A percentile compares a stretch with the other conserved stretches of the same genome.
Conservation (phyloP, 1,140 invertebrate species). For the Forficula auricularia region DNA sequence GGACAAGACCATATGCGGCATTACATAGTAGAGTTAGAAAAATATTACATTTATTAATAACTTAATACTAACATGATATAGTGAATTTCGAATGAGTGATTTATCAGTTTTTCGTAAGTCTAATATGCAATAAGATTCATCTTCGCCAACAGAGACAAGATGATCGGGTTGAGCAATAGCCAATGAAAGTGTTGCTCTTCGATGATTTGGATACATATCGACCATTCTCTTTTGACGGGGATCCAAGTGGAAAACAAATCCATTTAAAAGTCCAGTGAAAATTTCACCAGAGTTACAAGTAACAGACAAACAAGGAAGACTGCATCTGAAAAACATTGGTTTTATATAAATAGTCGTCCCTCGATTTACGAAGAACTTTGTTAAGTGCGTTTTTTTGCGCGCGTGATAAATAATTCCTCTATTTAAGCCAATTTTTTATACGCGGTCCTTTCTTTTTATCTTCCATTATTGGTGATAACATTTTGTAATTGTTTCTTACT, state of each 20-base stretch:
- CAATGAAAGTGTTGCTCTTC: slow-evolving; percentile 21
- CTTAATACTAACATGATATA: background rate
- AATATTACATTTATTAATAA: slow-evolving; percentile 19
- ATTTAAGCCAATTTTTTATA: no score
- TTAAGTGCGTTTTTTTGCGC: no score
- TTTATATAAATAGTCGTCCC: no score
- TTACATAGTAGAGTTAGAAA: no score
- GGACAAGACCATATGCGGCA: no score
- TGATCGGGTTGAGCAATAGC: slow-evolving; percentile 21
- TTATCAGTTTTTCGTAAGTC: slow-evolving; percentile 16
- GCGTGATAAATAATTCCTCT: no score
- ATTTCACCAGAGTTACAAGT: slow-evolving; percentile 7
- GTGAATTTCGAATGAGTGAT: background rate
- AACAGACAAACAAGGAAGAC: slow-evolving; percentile 2
- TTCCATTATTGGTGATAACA: no score
- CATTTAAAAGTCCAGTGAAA: slow-evolving; percentile 22
- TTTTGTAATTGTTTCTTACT: no score
- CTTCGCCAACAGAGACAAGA: slow-evolving; percentile 25
- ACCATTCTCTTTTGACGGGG: slow-evolving; percentile 16
- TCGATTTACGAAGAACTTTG: no score
- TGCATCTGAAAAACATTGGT: background rate
- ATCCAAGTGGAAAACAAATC: slow-evolving; percentile 22
- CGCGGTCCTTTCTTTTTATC: no score
- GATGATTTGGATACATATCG: slow-evolving; percentile 20
- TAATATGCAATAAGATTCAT: slow-evolving; percentile 24